Percentiles rank a stretch among this genome's conserved stretches.
phyloP scores from a whole-genome alignment of 2,888 invertebrate species.

The Morpho helenor region DNA sequence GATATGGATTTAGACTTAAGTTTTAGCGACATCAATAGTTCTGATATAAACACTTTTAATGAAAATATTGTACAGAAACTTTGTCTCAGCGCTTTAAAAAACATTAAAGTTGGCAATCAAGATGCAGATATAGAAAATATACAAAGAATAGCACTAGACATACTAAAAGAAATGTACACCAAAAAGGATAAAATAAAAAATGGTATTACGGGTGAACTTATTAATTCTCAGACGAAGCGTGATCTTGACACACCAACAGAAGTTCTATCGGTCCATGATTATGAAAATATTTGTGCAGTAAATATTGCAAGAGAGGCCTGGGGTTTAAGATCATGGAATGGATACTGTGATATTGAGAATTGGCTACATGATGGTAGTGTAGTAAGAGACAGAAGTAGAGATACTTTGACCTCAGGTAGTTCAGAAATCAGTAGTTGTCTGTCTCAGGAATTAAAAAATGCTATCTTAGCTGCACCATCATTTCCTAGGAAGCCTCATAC shows the following conservation, averaged over 20 bases:
- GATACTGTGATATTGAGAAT: conserved; percentile 82
- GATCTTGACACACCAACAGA: conserved; percentile 77
- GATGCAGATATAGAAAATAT: conserved; percentile 77
- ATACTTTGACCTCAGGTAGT: conserved; percentile 78
- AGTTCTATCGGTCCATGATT: conserved; percentile 81
- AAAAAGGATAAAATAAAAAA: conserved; percentile 69
- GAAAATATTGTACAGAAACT: conserved; percentile 77
- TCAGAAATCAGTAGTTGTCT: conserved; percentile 76
- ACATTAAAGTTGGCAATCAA: conserved; percentile 76
- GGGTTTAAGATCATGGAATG: conserved; percentile 82
- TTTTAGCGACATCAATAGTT: conserved; percentile 76
- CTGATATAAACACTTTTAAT: conserved; percentile 75
- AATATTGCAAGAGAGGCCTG: conserved; percentile 82
- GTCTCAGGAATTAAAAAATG: conserved; percentile 67
- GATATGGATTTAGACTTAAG: conserved; percentile 76
- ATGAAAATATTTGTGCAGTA: conserved; percentile 82
- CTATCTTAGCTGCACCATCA: conserved; percentile 63
- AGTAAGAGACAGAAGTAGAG: conserved; percentile 77
- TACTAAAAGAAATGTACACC: conserved; percentile 74
- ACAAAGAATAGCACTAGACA: conserved; percentile 74
- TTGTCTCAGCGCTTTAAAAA: conserved; percentile 73
- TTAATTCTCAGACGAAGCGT: conserved; percentile 52
- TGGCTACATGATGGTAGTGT: conserved; percentile 82
- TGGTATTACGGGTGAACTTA: conserved; percentile 44
- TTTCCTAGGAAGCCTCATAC: conserved; percentile 67